Evolutionary conservation across 2,113 vertebrate species (phyloP).

Genomic region (Cryptotis parvus): DNA sequence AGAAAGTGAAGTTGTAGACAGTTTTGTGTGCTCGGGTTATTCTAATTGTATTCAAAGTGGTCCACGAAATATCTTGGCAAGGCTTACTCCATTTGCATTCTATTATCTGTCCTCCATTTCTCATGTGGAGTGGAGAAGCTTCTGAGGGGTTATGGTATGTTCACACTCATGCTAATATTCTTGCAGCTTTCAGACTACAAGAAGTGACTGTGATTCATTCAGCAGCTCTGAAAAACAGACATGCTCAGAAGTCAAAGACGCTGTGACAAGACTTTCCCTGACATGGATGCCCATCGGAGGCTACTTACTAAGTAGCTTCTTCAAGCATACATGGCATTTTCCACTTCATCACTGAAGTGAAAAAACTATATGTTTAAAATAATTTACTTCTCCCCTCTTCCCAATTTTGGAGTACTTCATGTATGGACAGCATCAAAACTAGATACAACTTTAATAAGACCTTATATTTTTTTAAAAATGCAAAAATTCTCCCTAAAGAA

Average conservation of each 20-base stretch:
- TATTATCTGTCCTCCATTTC: neutral
- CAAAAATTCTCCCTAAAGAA: neutral
- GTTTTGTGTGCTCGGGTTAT: too few species aligned
- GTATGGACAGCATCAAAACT: neutral
- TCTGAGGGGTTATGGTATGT: too few species aligned
- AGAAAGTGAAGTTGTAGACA: neutral
- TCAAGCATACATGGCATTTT: conserved; percentile 46
- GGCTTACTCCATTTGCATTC: rapidly evolving
- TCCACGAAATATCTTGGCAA: rapidly evolving
- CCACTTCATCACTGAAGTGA: conserved; percentile 29
- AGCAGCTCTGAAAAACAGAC: neutral
- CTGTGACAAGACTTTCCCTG: neutral
- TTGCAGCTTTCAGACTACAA: neutral
- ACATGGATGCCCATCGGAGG: neutral
- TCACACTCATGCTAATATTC: neutral
- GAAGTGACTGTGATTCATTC: too few species aligned
- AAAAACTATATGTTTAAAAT: conserved; percentile 22
- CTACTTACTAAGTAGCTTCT: conserved; percentile 46
- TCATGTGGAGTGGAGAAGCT: neutral
- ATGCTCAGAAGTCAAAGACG: neutral
- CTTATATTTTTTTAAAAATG: neutral
- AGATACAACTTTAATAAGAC: neutral
- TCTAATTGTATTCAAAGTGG: neutral
- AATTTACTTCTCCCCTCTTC: conserved; percentile 35
- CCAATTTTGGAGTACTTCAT: conserved; percentile 5